Conservation (phyloP, 2,113 vertebrate species). For the Jaculus jaculus region DNA sequence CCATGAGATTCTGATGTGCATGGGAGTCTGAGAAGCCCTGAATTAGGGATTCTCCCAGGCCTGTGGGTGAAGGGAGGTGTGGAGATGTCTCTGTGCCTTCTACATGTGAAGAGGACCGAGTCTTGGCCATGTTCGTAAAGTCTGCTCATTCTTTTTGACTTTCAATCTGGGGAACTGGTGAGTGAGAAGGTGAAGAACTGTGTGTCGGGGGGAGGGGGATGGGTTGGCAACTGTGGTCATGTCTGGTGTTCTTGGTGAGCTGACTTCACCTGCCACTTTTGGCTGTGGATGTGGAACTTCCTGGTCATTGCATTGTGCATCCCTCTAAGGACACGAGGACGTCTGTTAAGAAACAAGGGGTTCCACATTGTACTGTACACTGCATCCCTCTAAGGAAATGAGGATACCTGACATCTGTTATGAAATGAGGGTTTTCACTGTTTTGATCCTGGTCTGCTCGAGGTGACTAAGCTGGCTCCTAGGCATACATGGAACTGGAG, state of each 20-base stretch:
- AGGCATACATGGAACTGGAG: background rate
- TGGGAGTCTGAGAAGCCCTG: background rate
- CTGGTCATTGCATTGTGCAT: background rate
- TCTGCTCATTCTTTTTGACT: background rate
- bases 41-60: background rate
- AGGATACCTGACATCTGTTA: background rate
- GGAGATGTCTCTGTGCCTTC: background rate
- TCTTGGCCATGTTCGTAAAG: background rate
- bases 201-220: background rate
- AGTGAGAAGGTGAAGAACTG: background rate
- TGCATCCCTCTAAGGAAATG: background rate
- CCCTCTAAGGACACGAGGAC: background rate
- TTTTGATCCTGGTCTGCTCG: background rate
- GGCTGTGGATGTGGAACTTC: background rate
- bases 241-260: background rate
- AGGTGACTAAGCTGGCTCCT: background rate
- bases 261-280: background rate
- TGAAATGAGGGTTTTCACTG: too few relatives aligned
- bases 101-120: background rate
- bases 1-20: background rate
- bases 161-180: background rate
- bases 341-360: background rate
- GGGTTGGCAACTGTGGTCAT: background rate
- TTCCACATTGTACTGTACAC: too few relatives aligned
- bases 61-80: background rate